These are phyloP conservation scores for Gisinianus flammeolus DNA, from an alignment of 2,888 invertebrate species.

Conservation along the genomic window DNA sequence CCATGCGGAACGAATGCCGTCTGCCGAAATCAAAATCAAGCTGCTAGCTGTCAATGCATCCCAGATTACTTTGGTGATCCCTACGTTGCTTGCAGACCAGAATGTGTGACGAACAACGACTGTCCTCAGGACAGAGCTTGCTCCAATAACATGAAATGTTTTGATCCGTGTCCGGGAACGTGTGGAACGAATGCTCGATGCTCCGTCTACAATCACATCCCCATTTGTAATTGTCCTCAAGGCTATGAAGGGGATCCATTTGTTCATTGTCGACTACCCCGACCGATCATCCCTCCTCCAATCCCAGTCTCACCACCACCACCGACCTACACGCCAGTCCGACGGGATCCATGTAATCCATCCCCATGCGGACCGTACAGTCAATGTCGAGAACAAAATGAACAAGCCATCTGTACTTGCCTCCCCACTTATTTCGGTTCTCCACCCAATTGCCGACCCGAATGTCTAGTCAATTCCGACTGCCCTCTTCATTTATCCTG, in stretches of 20 bases:
- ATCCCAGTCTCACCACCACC: constrained; percentile 4
- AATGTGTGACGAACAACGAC: constrained; percentile 75
- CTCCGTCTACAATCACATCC: constrained; percentile 76
- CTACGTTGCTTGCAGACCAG: constrained; percentile 74
- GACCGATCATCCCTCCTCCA: constrained; percentile 66
- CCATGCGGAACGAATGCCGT: constrained; percentile 78
- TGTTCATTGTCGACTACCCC: constrained; percentile 65
- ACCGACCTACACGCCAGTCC: constrained; percentile 21
- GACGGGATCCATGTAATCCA: constrained; percentile 52
- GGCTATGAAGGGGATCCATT: constrained; percentile 74
- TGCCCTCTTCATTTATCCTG: constrained; percentile 71
- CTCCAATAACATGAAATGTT: constrained; percentile 67
- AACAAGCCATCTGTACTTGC: constrained; percentile 53
- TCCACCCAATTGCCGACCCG: constrained; percentile 54
- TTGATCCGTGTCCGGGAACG: constrained; percentile 68
- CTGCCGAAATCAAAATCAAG: constrained; percentile 67
- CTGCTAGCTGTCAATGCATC: constrained; percentile 74
- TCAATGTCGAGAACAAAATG: constrained; percentile 25
- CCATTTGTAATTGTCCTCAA: constrained; percentile 71
- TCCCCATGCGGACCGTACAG: constrained; percentile 58
- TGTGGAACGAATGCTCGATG: constrained; percentile 67
- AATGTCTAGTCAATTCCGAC: constrained; percentile 68
- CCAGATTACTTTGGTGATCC: constrained; percentile 74
- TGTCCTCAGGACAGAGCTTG: constrained; percentile 71
- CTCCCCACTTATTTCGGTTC: constrained; percentile 35